Percentiles rank a stretch among this genome's conserved stretches.
These are phyloP conservation scores for Mormoops blainvillei DNA, from an alignment of 2,113 vertebrate species.

Conservation along the genomic window DNA sequence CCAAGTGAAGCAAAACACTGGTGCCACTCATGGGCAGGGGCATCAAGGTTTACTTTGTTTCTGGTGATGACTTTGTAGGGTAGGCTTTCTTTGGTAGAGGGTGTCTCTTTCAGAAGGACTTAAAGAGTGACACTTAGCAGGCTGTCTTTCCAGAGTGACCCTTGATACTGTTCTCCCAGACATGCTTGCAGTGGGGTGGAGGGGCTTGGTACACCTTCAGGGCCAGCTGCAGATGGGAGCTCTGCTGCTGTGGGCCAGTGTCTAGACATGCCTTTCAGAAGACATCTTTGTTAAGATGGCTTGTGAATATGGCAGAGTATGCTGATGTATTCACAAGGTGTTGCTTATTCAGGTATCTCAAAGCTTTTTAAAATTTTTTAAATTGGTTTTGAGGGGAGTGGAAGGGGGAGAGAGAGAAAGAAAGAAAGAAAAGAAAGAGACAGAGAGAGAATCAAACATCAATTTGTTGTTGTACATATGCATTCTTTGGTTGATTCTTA, in stretches of 20 bases:
- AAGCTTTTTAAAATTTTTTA: background rate
- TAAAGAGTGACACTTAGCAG: background rate
- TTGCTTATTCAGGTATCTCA: background rate
- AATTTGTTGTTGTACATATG: too few species aligned
- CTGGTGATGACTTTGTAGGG: background rate
- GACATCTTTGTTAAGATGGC: background rate
- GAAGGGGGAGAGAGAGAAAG: too few species aligned
- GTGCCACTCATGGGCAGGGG: background rate
- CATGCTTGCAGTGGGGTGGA: background rate
- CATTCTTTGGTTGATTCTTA: too few species aligned
- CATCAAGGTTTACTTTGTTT: background rate
- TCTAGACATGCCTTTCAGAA: background rate
- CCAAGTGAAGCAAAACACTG: background rate
- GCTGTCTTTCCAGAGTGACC: background rate
- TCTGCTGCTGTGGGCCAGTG: background rate
- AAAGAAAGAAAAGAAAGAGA: too few species aligned
- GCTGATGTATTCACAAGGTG: background rate
- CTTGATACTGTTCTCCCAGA: background rate
- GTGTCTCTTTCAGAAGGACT: background rate
- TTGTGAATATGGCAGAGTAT: background rate
- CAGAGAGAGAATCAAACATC: too few species aligned
- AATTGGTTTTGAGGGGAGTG: too few species aligned
- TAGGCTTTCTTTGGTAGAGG: background rate
- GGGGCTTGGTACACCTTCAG: background rate
- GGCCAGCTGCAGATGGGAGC: background rate